Base-by-base conservation (phyloP, 1,140 invertebrate genomes). In the Drosophila funebris region DNA sequence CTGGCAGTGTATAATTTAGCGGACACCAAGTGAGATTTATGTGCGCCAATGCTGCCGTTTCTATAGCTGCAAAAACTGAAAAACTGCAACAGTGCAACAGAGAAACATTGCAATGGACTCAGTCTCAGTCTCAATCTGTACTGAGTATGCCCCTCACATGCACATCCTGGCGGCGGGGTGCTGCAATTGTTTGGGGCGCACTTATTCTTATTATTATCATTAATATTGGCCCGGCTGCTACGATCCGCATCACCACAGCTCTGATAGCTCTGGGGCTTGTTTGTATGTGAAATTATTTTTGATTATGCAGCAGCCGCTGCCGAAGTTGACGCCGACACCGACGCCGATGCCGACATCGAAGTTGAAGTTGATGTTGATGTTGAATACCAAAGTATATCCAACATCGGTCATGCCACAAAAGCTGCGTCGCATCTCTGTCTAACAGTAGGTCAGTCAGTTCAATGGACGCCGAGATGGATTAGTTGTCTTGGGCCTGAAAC, bases 11-110 rank as follows among this genome's bases (percentile, higher is more conserved):
- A 91, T 91, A 91, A 91, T 91, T 91, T 91, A 91, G 83, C 90
- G 89, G 90, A 91, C 90, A 91, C 90, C 90, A 91, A 91, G 90
- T 91, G 90, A 91, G 90, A 91, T 91, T 91, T 91, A 91, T 91
- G 90, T 91, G 90, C 81, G 81, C 80, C 89, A 89, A 77, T 84
- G 84, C 80, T 82, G 79, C 78, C 62, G 78, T 73, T 85, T 71
- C 50, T 24, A 63, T 37, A 46, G 58, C 39, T 13, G 58, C 67
- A 70, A n/a, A 39, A 54, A 54, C 16, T 39, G 52, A 33, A 39
- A 24, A 36, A 29, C n/a, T 36, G 33, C 33, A n/a, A n/a, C 24
- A 27, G 24, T 27, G 24, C 24, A 27, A 6, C 24, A 27, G 24
- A 5, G 24, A 4, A 27, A 6, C 24, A 27, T 27, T 37, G 50